Evolutionary conservation across 2,888 invertebrate genomes (phyloP), one percentile per base, ranked within the genome.

Genomic region (Acronicta psi): DNA sequence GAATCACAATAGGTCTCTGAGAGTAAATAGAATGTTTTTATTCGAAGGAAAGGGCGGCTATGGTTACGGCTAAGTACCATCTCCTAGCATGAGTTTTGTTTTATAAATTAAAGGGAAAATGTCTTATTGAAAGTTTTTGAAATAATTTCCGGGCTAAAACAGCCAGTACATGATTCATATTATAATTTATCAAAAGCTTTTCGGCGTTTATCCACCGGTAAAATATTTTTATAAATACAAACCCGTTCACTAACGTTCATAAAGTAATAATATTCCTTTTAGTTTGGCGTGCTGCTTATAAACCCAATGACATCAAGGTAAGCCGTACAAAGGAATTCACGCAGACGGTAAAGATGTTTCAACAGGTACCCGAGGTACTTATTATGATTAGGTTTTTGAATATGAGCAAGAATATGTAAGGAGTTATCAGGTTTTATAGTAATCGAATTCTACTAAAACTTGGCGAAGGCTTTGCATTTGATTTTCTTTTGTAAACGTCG

Each of bases 371-470:
- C 40, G 23, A 29, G 36, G 54, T 59, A 71, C 75, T 75, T 67
- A 71, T 52, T 52, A 55, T 62, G 72, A 72, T 72, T 75, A 71
- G 43, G 59, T 71, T 46, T 59, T 54, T 67, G 54, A 62, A 67
- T 61, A 66, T 54, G 59, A 45, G 57, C 54, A 59, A 41, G 51
- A 36, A 37, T 53, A 44, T 25, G 69, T 37, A 43, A 55, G 50
- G 41, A 40, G 50, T 57, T 57, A 29, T 11, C 3, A 3, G 3
- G 23, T 23, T 7, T 2, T 25, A 25, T 29, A 29, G 11, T 29
- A 63, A 66, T 64, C 46, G 57, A 51, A 56, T 62, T 63, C 17
- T 3, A 20, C 9, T 50, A 18, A 20, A 37, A 38, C 31, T 47
- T 45, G 31, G 49, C 55, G 9, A 62, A 54, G 42, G 42, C 38